Conservation (phyloP, 37 sponge, comb jelly and placozoan species). For the Oopsacas minuta region DNA sequence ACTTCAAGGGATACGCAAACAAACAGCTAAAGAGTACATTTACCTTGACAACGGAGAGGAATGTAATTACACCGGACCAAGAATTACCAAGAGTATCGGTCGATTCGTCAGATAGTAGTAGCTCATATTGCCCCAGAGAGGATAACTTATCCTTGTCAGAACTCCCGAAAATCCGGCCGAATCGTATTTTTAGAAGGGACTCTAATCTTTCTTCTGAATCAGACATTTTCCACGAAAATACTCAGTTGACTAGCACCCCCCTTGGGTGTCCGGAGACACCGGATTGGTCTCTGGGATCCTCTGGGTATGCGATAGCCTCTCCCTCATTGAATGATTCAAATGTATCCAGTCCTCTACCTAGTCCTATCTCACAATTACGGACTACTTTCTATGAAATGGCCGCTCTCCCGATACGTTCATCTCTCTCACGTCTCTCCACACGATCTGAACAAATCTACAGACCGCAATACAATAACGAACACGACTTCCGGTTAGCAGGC, state of each 20-base stretch:
- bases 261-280: not conserved
- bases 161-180: not conserved
- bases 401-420: not conserved
- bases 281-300: not conserved
- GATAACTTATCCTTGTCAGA: not conserved
- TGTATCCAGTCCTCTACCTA: not conserved
- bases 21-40: too few species aligned
- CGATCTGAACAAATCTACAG: not conserved
- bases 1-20: not conserved
- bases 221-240: not conserved
- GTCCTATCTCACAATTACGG: not conserved
- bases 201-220: not conserved
- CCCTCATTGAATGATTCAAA: not conserved
- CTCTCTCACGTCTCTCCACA: not conserved
- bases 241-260: not conserved
- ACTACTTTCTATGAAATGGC: slow-evolving; percentile 8
- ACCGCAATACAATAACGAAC: not conserved
- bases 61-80: too few species aligned
- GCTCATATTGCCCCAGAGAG: not conserved
- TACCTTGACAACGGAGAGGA: too few species aligned
- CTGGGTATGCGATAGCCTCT: not conserved
- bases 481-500: not conserved
- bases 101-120: not conserved
- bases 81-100: not conserved
- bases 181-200: not conserved